phyloP scores from a whole-genome alignment of 2,113 vertebrate genomes.

The Eudyptes chrysolophus region DNA sequence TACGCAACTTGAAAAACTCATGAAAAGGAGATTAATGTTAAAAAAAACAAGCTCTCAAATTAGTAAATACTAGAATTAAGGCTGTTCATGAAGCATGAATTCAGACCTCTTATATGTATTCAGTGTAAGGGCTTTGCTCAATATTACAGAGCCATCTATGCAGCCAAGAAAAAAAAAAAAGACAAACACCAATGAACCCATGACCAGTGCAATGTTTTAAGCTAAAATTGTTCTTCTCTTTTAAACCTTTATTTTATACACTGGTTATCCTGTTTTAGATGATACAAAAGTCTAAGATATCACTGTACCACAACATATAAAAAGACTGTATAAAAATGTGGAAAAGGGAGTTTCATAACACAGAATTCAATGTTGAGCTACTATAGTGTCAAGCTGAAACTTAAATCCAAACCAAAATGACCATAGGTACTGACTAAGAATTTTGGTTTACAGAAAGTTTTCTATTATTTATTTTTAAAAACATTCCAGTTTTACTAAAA shows the following conservation, averaged over 20 bases:
- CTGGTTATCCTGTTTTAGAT: background rate
- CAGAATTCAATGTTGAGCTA: background rate
- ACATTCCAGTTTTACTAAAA: background rate
- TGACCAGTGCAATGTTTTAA: background rate
- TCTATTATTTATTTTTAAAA: constrained; percentile 21
- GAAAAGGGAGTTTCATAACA: background rate
- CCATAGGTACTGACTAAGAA: background rate
- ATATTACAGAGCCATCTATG: background rate
- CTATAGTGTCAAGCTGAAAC: background rate
- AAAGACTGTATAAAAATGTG: background rate
- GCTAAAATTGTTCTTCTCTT: background rate
- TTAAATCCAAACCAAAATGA: background rate
- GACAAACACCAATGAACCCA: background rate
- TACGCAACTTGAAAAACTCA: background rate
- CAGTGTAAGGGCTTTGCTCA: background rate
- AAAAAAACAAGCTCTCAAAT: background rate
- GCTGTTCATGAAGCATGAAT: background rate
- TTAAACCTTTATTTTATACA: background rate
- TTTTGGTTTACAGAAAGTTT: background rate
- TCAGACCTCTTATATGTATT: background rate
- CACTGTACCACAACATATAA: background rate
- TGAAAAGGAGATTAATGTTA: background rate
- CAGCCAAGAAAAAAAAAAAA: background rate
- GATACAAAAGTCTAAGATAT: background rate
- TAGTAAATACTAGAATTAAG: background rate